Base-by-base conservation (phyloP, 2,113 vertebrate genomes). In the Cheilinus undulatus region DNA sequence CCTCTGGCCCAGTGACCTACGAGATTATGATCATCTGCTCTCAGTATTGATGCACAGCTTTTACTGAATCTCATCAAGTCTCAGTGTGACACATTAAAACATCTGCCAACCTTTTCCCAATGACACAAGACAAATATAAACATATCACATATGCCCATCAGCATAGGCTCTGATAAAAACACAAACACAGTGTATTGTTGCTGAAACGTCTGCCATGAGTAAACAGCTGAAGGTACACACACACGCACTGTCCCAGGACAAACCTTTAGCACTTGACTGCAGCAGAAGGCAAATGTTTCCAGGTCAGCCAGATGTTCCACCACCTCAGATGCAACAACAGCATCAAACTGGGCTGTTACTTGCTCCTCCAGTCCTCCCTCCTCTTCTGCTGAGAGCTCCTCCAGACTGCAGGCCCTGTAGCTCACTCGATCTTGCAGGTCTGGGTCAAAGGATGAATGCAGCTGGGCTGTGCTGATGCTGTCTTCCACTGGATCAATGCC, bases 401-500 rank as follows among this genome's bases (percentile, higher is more conserved):
- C 98, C 81, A 98, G 85, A 45, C 95, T 93, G 81, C 94, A 96
- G 14, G 77, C 83, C 86, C 77, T 93, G 89, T 99, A 99, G 69
- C 91, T 88, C 79, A 99, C 91, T 20, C 79, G 89, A 46, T 92
- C 69, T 46, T 78, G 82, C 48, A 99, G 90, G 54, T 93, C 92
- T 0, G 96, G 97, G 91, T 99, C 97, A 64, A 91, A 93, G 65
- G 95, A 96, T 15, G 92, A 93, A 89, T 99, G 98, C 73, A 59
- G 87, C 86, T 94, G 93, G 23, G 97, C 98, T 20, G 90, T 95
- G 88, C 90, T 90, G 82, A 99, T 95, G 83, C 95, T 98, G 82
- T 97, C 95, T 65, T 94, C 95, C 70, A 98, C 91, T 61, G 98
- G 98, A 91, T 99, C 98, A 9, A 99, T 95, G 80, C 97, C 98